phyloP scores from a whole-genome alignment of 2,797 vertebrate genomes.

The Helostoma temminkii region DNA sequence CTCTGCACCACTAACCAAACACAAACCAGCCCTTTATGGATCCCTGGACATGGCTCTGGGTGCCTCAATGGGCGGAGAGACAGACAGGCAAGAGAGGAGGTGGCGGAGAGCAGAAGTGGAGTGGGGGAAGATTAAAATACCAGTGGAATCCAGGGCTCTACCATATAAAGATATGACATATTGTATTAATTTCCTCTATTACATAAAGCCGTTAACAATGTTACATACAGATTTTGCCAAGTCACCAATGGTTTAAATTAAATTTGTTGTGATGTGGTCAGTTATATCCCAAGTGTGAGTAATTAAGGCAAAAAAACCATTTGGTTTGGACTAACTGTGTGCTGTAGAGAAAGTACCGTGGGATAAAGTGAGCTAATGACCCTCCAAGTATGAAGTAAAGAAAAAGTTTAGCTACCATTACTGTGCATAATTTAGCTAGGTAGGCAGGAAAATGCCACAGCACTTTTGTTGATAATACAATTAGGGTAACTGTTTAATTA shows the following conservation, averaged over 20 bases:
- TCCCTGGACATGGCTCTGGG: conserved; percentile 41
- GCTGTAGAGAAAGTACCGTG: not conserved
- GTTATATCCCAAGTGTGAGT: conserved; percentile 1
- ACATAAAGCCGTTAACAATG: conserved; percentile 18
- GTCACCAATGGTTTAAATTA: conserved; percentile 9
- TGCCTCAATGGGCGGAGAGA: conserved; percentile 42
- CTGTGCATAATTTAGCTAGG: not conserved
- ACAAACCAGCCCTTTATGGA: conserved; percentile 72
- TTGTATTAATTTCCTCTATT: conserved; percentile 22
- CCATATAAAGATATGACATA: conserved; percentile 26
- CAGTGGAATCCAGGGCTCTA: conserved; percentile 6
- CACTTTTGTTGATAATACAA: not conserved
- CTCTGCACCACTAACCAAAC: conserved; percentile 78
- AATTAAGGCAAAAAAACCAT: conserved; percentile 9
- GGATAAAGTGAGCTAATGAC: not conserved
- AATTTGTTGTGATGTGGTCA: not conserved
- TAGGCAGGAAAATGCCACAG: too few species aligned
- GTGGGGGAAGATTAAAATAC: conserved; percentile 11
- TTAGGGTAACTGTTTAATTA: not conserved
- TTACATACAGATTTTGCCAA: conserved; percentile 1
- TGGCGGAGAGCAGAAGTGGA: not conserved
- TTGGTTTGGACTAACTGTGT: not conserved
- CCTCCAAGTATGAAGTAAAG: not conserved
- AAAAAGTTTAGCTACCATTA: not conserved
- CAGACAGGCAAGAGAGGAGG: conserved; percentile 28